Percentiles rank a stretch among this genome's conserved stretches.
phyloP scores from a whole-genome alignment of 2,888 invertebrate genomes.

The Scelioninae gen. 1 region DNA sequence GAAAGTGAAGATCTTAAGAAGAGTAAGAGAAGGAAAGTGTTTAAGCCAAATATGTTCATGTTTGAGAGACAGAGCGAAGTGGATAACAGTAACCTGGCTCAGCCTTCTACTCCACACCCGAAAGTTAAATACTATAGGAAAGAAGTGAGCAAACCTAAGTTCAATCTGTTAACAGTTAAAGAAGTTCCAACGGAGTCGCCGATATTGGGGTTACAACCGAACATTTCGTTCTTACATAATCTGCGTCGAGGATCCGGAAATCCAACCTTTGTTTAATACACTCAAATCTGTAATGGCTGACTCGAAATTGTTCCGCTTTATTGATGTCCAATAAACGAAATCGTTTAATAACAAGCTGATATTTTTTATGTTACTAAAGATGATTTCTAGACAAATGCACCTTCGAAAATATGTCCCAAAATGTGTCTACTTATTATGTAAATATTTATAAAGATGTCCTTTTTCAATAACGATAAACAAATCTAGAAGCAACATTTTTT shows the following conservation, averaged over 20 bases:
- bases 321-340: slow-evolving; percentile 40
- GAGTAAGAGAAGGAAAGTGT: slow-evolving; percentile 10
- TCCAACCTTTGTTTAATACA: slow-evolving; percentile 31
- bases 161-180: neutral
- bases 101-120: slow-evolving; percentile 36
- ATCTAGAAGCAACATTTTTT: neutral
- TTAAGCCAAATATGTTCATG: slow-evolving; percentile 38
- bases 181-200: slow-evolving; percentile 10
- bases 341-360: slow-evolving; percentile 26
- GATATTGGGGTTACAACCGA: slow-evolving; percentile 2
- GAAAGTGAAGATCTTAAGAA: neutral
- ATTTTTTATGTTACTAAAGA: slow-evolving; percentile 18
- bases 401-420: no score
- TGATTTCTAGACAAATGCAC: slow-evolving; percentile 22
- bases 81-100: neutral
- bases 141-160: slow-evolving; percentile 25
- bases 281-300: slow-evolving; percentile 20
- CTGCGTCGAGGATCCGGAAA: neutral
- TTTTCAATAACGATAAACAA: no score
- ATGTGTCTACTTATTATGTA: no score
- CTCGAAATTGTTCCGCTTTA: slow-evolving; percentile 2
- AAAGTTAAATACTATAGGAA: slow-evolving; percentile 34
- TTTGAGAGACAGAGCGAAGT: slow-evolving; percentile 19
- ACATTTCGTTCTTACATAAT: slow-evolving; percentile 39
- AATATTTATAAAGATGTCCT: no score